Percentiles rank a stretch among this genome's conserved stretches.
phyloP scores from a whole-genome alignment of 1,140 invertebrate species.

The Drosophila elegans region DNA sequence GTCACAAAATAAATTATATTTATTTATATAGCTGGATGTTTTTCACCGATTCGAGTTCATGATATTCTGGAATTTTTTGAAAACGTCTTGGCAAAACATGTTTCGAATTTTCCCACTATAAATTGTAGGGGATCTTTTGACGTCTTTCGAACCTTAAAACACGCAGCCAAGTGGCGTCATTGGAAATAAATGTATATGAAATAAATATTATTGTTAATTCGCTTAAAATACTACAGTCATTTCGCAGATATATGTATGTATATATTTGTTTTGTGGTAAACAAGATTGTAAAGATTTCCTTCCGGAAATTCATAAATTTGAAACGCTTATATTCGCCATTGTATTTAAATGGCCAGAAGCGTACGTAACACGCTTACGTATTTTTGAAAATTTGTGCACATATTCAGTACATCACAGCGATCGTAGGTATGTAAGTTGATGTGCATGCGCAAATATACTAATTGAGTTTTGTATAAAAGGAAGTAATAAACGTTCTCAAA shows the following conservation, averaged over 20 bases:
- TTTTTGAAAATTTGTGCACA: conserved; percentile 38
- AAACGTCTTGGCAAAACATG: conserved; percentile 23
- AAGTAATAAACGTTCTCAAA: conserved; percentile 63
- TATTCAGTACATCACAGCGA: conserved; percentile 34
- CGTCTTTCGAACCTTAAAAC: conserved; percentile 37
- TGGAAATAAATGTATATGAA: conserved; percentile 13
- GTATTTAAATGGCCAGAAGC: conserved; percentile 14
- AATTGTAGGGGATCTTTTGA: conserved; percentile 37
- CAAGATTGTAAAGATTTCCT: conserved; percentile 42
- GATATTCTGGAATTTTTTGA: conserved; percentile 30
- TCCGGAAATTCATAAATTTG: conserved; percentile 38
- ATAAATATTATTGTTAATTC: conserved; percentile 34
- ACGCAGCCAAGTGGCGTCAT: conserved; percentile 33
- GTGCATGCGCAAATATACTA: conserved; percentile 55
- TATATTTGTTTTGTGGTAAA: conserved; percentile 26
- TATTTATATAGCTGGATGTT: conserved; percentile 14
- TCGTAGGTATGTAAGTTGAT: conserved; percentile 25
- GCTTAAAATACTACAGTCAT: conserved; percentile 31
- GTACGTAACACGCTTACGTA: conserved; percentile 39
- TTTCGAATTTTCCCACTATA: conserved; percentile 35
- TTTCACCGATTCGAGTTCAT: conserved; percentile 10
- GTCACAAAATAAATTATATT: conserved; percentile 18
- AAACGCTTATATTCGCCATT: conserved; percentile 32
- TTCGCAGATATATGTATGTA: conserved; percentile 12
- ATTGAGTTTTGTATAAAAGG: conserved; percentile 61